phyloP scores from a whole-genome alignment of 2,888 invertebrate species.

The Panorpa germanica region DNA sequence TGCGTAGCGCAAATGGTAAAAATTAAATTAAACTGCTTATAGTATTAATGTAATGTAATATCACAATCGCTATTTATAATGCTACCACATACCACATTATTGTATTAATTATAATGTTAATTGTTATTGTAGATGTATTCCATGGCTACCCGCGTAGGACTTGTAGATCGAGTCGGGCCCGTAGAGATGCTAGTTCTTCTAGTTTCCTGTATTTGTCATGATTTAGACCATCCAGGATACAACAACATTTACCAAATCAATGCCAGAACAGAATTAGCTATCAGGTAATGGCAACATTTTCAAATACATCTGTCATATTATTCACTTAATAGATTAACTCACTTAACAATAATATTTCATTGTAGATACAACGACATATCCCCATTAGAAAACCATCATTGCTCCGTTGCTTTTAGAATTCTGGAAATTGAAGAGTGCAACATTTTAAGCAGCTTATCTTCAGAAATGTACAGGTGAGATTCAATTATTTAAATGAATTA shows the following conservation, averaged over 20 bases:
- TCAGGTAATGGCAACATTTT: conserved; percentile 26
- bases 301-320: not conserved
- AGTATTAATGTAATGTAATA: not conserved
- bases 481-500: not conserved
- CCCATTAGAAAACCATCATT: conserved; percentile 71
- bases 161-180: conserved; percentile 48
- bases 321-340: not conserved
- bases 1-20: conserved; percentile 75
- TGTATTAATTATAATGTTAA: conserved; percentile 1
- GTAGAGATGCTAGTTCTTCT: conserved; percentile 58
- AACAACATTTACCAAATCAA: conserved; percentile 70
- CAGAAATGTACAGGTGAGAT: conserved; percentile 34
- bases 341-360: conserved; percentile 7
- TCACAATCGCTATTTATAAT: conserved; percentile 1
- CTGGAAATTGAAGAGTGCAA: conserved; percentile 64
- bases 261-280: conserved; percentile 62
- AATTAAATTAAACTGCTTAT: not conserved
- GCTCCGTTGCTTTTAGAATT: conserved; percentile 66
- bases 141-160: conserved; percentile 51
- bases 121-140: conserved; percentile 49
- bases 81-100: not conserved
- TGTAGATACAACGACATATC: conserved; percentile 62
- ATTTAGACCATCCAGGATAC: conserved; percentile 59
- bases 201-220: conserved; percentile 65
- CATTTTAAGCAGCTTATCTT: conserved; percentile 48